Evolutionary conservation across 2,888 invertebrate species (phyloP).

Genomic region (Byasa hedistus): DNA sequence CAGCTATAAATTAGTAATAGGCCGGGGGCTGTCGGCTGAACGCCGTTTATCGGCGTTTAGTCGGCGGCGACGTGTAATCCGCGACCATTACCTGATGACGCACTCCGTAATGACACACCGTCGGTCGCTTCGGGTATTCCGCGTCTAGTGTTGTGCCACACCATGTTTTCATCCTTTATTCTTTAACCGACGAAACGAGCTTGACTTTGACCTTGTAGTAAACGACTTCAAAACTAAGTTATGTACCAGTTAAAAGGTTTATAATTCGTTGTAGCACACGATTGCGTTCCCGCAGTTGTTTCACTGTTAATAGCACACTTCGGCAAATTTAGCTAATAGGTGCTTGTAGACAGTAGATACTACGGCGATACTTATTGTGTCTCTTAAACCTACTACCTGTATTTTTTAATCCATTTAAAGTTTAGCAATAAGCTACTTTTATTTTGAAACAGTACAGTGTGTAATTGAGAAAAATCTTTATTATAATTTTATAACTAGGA

Average conservation of each 20-base stretch:
- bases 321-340: no score
- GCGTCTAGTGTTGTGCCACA: slow-evolving; percentile 26
- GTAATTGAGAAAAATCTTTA: no score
- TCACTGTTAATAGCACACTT: no score
- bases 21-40: slow-evolving; percentile 43
- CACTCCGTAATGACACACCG: slow-evolving; percentile 52
- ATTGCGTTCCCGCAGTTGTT: no score
- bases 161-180: not conserved
- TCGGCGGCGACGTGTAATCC: slow-evolving; percentile 62
- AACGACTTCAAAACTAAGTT: not conserved
- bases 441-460: no score
- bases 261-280: not conserved
- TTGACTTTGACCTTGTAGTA: not conserved
- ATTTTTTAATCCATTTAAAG: no score
- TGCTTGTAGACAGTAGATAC: no score
- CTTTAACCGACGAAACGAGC: not conserved
- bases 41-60: slow-evolving; percentile 73
- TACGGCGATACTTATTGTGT: no score
- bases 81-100: slow-evolving; percentile 64
- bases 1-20: slow-evolving; percentile 56
- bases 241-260: not conserved
- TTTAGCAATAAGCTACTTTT: no score
- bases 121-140: slow-evolving; percentile 30
- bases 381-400: no score
- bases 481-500: no score